Evolutionary conservation across 2,888 invertebrate genomes (phyloP).

Genomic region (Nymphalis urticae): DNA sequence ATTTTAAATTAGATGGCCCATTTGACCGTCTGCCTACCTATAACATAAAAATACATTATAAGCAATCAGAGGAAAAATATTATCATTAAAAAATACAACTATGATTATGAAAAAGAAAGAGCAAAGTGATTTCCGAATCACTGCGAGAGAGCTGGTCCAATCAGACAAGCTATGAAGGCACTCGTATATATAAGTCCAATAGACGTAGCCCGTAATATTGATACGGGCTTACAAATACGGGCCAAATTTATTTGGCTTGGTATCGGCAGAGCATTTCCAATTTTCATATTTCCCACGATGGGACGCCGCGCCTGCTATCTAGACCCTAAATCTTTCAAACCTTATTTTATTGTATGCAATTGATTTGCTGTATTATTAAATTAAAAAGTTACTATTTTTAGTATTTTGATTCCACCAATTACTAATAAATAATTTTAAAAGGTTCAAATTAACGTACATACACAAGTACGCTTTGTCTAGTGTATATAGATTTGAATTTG

Average conservation of each 20-base stretch:
- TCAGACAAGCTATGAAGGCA: conserved; percentile 32
- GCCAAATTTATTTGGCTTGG: conserved; percentile 68
- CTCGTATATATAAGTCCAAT: conserved; percentile 19
- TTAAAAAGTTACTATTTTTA: neutral
- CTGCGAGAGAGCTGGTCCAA: conserved; percentile 29
- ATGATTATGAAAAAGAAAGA: conserved; percentile 16
- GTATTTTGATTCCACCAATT: conserved; percentile 2
- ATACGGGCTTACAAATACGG: conserved; percentile 64
- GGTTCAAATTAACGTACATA: too few relatives aligned
- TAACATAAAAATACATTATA: neutral
- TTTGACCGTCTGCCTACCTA: neutral
- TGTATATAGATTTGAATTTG: too few relatives aligned
- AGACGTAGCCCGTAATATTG: conserved; percentile 18
- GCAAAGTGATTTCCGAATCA: conserved; percentile 21
- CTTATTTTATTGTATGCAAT: conserved; percentile 71
- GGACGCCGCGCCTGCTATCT: conserved; percentile 50
- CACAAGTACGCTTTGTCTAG: too few relatives aligned
- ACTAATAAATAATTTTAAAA: neutral
- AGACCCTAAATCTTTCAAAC: conserved; percentile 60
- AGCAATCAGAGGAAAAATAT: neutral
- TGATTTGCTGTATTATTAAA: conserved; percentile 49
- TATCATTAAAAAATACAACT: conserved; percentile 4
- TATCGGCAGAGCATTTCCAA: conserved; percentile 67
- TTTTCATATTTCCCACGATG: conserved; percentile 76
- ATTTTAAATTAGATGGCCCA: too few relatives aligned